phyloP scores from a whole-genome alignment of 2,113 vertebrate species.

The Chiloscyllium plagiosum region DNA sequence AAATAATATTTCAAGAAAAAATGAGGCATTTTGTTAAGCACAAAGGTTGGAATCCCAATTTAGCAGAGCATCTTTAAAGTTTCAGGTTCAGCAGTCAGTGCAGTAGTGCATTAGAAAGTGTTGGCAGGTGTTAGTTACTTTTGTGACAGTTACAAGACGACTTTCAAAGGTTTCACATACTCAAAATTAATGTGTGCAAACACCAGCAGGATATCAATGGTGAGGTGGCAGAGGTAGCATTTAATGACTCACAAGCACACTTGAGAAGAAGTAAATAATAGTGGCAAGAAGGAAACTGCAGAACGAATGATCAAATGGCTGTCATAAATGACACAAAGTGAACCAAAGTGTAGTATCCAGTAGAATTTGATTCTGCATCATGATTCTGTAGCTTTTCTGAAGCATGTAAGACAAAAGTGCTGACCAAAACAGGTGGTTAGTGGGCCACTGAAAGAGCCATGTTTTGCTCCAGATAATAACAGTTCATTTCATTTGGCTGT shows the following conservation, averaged over 20 bases:
- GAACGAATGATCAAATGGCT: not conserved
- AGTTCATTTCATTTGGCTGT: not conserved
- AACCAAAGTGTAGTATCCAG: not conserved
- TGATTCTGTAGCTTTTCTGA: not conserved
- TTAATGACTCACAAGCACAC: not conserved
- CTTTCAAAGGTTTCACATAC: not conserved
- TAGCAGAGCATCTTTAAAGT: not conserved
- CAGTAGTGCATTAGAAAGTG: not conserved
- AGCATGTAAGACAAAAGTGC: not conserved
- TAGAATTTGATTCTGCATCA: not conserved
- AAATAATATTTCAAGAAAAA: not conserved
- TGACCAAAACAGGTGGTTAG: not conserved
- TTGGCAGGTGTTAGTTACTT: not conserved
- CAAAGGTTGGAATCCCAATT: not conserved
- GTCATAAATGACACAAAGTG: not conserved
- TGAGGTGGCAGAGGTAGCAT: not conserved
- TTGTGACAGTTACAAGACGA: not conserved
- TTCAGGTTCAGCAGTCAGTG: not conserved
- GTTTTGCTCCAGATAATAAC: not conserved
- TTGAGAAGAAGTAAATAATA: not conserved
- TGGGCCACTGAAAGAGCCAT: not conserved
- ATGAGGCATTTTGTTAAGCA: not conserved
- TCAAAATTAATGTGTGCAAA: not conserved
- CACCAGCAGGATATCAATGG: not conserved
- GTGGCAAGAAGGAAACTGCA: not conserved